Conservation (phyloP, 2,888 invertebrate genomes). For the Xanthorhoe spadicearia region DNA sequence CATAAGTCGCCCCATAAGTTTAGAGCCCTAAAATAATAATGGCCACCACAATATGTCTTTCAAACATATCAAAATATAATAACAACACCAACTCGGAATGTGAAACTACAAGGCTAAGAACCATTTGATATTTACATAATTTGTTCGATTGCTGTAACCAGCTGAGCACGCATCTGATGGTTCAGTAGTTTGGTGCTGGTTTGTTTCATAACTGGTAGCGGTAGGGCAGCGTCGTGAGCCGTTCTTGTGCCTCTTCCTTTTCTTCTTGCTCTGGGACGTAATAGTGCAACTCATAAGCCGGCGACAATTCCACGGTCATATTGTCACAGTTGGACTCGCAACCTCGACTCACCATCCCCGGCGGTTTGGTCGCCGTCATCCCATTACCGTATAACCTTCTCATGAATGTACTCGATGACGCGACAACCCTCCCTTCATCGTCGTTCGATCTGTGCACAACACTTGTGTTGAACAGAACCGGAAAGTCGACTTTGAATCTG, state of each 20-base stretch:
- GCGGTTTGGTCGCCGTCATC: constrained; percentile 33
- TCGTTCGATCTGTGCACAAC: constrained; percentile 59
- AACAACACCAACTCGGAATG: background rate
- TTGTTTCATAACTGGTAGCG: constrained; percentile 55
- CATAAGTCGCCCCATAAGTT: background rate
- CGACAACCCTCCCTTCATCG: constrained; percentile 53
- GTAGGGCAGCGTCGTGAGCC: constrained; percentile 35
- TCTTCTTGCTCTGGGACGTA: constrained; percentile 78
- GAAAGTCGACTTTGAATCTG: constrained; percentile 69
- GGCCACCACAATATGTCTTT: constrained; percentile 18
- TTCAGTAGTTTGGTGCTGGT: constrained; percentile 13
- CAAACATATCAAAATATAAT: constrained; percentile 5
- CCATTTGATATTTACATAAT: constrained; percentile 34
- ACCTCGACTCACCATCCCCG: constrained; percentile 38
- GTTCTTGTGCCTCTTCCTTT: constrained; percentile 53
- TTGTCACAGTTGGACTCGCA: constrained; percentile 63
- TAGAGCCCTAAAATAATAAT: constrained; percentile 19
- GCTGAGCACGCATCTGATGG: constrained; percentile 25
- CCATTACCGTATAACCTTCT: constrained; percentile 56
- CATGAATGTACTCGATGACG: constrained; percentile 68
- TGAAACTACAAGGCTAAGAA: constrained; percentile 19
- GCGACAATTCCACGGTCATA: constrained; percentile 67
- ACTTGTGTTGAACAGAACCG: constrained; percentile 71
- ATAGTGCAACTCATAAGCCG: constrained; percentile 77
- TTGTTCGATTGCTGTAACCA: constrained; percentile 24